Evolutionary conservation across 2,888 invertebrate genomes (phyloP).

Genomic region (Tuta absoluta): DNA sequence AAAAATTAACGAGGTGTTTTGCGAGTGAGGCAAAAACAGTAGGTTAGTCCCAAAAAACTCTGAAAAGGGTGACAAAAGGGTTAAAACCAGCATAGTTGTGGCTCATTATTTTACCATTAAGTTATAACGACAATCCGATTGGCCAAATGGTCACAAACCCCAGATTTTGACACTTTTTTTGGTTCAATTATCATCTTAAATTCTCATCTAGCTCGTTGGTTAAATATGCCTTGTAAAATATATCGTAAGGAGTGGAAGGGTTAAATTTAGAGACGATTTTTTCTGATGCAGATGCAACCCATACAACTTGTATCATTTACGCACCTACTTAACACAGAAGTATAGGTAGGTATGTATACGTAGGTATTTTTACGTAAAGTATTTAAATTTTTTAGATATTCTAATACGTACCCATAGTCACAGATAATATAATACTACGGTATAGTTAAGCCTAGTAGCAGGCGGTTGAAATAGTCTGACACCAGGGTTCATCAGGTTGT

Average conservation of each 20-base stretch:
- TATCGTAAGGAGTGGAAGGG: neutral
- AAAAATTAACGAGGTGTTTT: neutral
- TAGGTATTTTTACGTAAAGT: too few relatives aligned
- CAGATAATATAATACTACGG: too few relatives aligned
- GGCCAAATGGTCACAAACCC: slow-evolving; percentile 20
- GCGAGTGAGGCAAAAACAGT: neutral
- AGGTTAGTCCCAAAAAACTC: neutral
- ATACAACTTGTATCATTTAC: too few relatives aligned
- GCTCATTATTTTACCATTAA: slow-evolving; percentile 71
- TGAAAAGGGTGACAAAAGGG: slow-evolving; percentile 47
- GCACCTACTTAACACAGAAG: too few relatives aligned
- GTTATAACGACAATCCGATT: slow-evolving; percentile 59
- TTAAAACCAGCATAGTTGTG: slow-evolving; percentile 56
- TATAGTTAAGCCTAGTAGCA: too few relatives aligned
- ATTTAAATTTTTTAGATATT: too few relatives aligned
- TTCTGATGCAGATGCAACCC: too few relatives aligned
- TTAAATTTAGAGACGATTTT: neutral
- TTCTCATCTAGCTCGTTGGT: neutral
- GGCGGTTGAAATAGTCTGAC: too few relatives aligned
- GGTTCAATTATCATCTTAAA: too few relatives aligned
- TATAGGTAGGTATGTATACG: too few relatives aligned
- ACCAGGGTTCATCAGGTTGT: too few relatives aligned
- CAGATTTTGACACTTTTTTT: slow-evolving; percentile 13
- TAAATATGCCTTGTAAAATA: neutral
- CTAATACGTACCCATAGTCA: too few relatives aligned